Base-by-base conservation (phyloP, 2,797 vertebrate species). In the Zalophus californianus region DNA sequence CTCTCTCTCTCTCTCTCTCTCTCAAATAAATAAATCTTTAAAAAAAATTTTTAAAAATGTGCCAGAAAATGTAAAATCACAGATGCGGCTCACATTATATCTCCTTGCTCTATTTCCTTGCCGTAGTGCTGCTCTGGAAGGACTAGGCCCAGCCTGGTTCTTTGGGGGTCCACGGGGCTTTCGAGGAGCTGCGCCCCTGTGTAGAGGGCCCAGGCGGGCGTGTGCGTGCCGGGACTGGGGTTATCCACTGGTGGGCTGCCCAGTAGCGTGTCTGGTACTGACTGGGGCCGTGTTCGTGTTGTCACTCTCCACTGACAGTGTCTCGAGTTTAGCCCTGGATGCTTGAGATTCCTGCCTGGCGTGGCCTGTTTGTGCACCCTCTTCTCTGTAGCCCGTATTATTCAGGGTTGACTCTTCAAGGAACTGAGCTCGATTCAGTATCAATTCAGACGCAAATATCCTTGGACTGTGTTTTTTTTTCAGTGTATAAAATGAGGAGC, bases 21-120 rank as follows among this genome's bases (percentile, higher is more conserved):
- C 62, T 64, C 62, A 32, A 64, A 32, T 32, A 68, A 35, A 68
- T 35, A 73, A 73, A 73, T 44, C 68, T 72, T 70, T 10, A 68
- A 35, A 68, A 68, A 66, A n/a, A 66, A 3, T 21, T 56, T 21
- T 56, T 21, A 20, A 4, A 35, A 66, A 66, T 5, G 44, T 50
- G 44, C 44, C 29, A 44, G 41, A 25, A 56, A 27, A 48, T 54
- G 35, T 18, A n/a, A 38, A 91, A 44, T 52, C 25, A 23, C 4
- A 0, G 2, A 7, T 13, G n/a, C 7, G 1, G 0, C 44, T 60
- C 2, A 0, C 27, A 0, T 56, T 32, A 1, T 25, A 4, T 27
- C 27, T 64, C n/a, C 32, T n/a, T 12, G 44, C 7, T 77, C 35
- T 21, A 2, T 68, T 68, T 68, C 66, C 16, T 50, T 11, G 5